A percentile compares a stretch with the other conserved stretches of the same genome.
Evolutionary conservation across 2,888 invertebrate genomes (phyloP).

Genomic region (Tortricodes alternella): DNA sequence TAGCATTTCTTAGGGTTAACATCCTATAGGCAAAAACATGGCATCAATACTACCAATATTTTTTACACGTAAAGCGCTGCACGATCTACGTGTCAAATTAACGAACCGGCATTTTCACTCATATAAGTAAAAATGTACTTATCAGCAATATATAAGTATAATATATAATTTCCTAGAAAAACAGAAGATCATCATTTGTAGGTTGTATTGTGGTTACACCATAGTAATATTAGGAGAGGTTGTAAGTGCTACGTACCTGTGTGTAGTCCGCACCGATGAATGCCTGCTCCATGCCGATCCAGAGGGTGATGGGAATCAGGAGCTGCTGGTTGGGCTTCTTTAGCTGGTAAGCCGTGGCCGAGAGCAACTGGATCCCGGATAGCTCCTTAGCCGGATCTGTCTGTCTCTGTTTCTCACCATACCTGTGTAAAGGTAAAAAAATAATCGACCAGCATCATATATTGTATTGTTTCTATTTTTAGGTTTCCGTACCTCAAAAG

Average conservation of each 20-base stretch:
- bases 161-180: too few relatives aligned
- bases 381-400: constrained; percentile 88
- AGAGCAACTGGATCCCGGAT: constrained; percentile 90
- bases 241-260: constrained; percentile 77
- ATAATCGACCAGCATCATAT: too few relatives aligned
- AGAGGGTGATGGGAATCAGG: constrained; percentile 96
- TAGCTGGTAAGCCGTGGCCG: constrained; percentile 95
- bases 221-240: too few relatives aligned
- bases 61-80: too few relatives aligned
- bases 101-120: too few relatives aligned
- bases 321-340: constrained; percentile 96
- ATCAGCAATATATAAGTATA: too few relatives aligned
- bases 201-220: too few relatives aligned
- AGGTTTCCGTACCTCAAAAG: too few relatives aligned
- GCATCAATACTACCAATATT: not conserved
- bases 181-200: too few relatives aligned
- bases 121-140: too few relatives aligned
- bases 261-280: constrained; percentile 97
- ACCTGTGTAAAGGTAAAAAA: constrained; percentile 78
- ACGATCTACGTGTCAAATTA: not conserved
- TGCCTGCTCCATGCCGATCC: constrained; percentile 99
- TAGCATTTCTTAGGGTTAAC: constrained; percentile 37
- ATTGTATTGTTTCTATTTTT: too few relatives aligned
- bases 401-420: constrained; percentile 92
- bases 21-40: constrained; percentile 35